phyloP scores from a whole-genome alignment of 2,888 invertebrate genomes.

The Brenthis daphne region DNA sequence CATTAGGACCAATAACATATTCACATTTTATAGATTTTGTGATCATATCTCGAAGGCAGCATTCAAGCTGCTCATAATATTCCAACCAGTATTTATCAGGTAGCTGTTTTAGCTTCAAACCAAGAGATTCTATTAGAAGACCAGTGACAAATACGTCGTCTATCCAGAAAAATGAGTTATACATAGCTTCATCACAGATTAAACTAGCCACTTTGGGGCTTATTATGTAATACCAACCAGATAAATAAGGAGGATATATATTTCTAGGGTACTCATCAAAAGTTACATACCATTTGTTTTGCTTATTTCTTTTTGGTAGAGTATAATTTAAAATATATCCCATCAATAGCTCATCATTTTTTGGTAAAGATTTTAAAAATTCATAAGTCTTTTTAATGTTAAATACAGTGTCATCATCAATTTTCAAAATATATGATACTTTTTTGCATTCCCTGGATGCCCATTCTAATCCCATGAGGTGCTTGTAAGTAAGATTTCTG shows the following conservation, averaged over 20 bases:
- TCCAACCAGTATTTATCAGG: conserved; percentile 84
- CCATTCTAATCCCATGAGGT: conserved; percentile 91
- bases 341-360: conserved; percentile 64
- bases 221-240: conserved; percentile 93
- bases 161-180: conserved; percentile 92
- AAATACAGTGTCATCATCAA: conserved; percentile 91
- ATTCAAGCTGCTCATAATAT: conserved; percentile 87
- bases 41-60: conserved; percentile 86
- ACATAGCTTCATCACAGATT: conserved; percentile 79
- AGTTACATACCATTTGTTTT: conserved; percentile 92
- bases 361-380: conserved; percentile 46
- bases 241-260: conserved; percentile 88
- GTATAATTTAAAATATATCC: conserved; percentile 86
- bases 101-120: conserved; percentile 82
- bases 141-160: conserved; percentile 95
- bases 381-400: conserved; percentile 82
- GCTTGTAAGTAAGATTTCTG: conserved; percentile 90
- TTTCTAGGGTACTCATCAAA: conserved; percentile 83
- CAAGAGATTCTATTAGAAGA: conserved; percentile 83
- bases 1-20: conserved; percentile 88
- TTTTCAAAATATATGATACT: conserved; percentile 87
- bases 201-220: conserved; percentile 83
- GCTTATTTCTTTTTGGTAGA: conserved; percentile 84
- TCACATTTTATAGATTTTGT: conserved; percentile 84
- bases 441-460: conserved; percentile 83